A percentile compares a stretch with the other conserved stretches of the same genome.
Evolutionary conservation across 2,113 vertebrate genomes (phyloP).

Genomic region (Tamias sibiricus): DNA sequence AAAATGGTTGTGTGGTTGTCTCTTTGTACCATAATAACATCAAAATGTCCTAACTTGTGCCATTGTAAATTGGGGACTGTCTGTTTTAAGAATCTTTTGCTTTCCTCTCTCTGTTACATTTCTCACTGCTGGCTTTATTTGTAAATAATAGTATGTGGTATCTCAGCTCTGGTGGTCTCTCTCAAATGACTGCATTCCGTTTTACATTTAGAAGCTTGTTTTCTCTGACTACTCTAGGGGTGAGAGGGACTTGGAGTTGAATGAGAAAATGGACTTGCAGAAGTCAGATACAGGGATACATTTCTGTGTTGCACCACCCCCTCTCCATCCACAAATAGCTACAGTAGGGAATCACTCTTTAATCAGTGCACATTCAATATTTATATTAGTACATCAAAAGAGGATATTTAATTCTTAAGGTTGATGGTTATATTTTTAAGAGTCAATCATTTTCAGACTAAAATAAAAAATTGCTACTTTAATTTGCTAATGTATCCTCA

Average conservation of each 20-base stretch:
- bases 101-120: neutral
- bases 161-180: neutral
- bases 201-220: neutral
- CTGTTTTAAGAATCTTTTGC: neutral
- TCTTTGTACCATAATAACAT: neutral
- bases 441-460: constrained; percentile 7
- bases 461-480: neutral
- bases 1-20: neutral
- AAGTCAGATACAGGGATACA: neutral
- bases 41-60: neutral
- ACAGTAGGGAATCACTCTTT: constrained; percentile 6
- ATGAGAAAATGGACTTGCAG: neutral
- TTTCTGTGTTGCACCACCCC: neutral
- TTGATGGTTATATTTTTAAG: neutral
- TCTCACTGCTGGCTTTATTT: neutral
- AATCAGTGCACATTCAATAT: constrained; percentile 30
- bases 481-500: neutral
- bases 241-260: neutral
- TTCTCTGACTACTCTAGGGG: neutral
- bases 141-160: neutral
- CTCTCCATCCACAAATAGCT: neutral
- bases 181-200: neutral
- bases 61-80: too few species aligned
- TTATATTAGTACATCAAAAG: constrained; percentile 32
- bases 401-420: constrained; percentile 42